Evolutionary conservation across 2,113 vertebrate species (phyloP).

Genomic region (Cyprinodon variegatus): DNA sequence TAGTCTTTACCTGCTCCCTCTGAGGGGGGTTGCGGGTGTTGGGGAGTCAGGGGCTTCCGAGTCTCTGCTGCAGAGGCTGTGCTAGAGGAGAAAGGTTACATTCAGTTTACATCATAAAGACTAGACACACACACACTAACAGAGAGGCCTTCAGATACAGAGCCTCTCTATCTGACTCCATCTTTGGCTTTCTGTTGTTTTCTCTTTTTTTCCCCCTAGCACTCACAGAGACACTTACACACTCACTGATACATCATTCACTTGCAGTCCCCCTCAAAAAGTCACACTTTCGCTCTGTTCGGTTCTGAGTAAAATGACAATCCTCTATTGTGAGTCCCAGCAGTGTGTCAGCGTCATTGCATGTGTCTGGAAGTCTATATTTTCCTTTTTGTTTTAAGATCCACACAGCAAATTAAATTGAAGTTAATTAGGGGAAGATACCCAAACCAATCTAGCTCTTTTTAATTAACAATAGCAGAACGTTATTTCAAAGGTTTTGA

Average conservation of each 20-base stretch:
- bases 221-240: conserved; percentile 43
- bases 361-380: neutral
- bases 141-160: conserved; percentile 56
- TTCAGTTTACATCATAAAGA: conserved; percentile 79
- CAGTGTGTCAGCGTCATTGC: conserved; percentile 10
- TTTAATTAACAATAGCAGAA: neutral
- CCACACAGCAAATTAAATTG: neutral
- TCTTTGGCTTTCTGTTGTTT: conserved; percentile 47
- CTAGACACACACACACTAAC: conserved; percentile 44
- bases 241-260: conserved; percentile 55
- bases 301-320: conserved; percentile 42
- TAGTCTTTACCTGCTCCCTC: conserved; percentile 56
- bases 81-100: conserved; percentile 76
- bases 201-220: conserved; percentile 14
- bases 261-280: conserved; percentile 25
- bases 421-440: neutral
- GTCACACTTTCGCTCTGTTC: conserved; percentile 41
- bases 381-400: neutral
- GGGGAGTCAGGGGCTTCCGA: conserved; percentile 47
- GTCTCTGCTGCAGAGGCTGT: conserved; percentile 67
- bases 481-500: too few species aligned
- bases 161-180: conserved; percentile 38
- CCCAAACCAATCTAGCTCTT: neutral
- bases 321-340: conserved; percentile 23
- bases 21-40: neutral